Evolutionary conservation across 2,113 vertebrate genomes (phyloP).

Genomic region (Alces alces): DNA sequence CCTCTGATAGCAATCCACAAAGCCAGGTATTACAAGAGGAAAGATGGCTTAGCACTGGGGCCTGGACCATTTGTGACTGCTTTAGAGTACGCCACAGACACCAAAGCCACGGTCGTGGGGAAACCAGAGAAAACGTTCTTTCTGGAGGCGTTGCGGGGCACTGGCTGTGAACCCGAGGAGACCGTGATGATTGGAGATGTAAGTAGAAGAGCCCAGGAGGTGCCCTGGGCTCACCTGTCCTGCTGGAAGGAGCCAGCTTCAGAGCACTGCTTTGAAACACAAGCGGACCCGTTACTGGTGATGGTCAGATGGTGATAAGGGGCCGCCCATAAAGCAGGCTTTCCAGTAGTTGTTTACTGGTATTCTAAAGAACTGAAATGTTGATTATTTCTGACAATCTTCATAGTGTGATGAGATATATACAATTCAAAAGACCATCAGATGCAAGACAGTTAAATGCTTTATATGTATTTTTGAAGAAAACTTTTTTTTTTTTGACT

Average conservation of each 20-base stretch:
- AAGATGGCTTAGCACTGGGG: conserved; percentile 92
- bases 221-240: rapidly evolving
- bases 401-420: background rate
- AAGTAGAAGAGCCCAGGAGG: conserved; percentile 62
- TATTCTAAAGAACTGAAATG: background rate
- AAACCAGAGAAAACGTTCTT: conserved; percentile 95
- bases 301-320: background rate
- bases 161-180: conserved; percentile 82
- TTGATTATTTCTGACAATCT: background rate
- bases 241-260: background rate
- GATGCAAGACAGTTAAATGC: background rate
- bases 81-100: conserved; percentile 91
- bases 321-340: background rate
- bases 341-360: background rate
- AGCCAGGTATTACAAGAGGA: conserved; percentile 93
- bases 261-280: background rate
- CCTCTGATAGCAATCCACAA: conserved; percentile 97
- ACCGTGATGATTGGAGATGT: conserved; percentile 97
- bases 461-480: background rate
- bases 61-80: conserved; percentile 94
- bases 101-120: conserved; percentile 90
- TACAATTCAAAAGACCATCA: background rate
- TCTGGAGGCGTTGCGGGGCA: conserved; percentile 87
- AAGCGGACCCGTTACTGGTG: background rate
- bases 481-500: background rate